Percentiles rank a stretch among this genome's conserved stretches.
phyloP scores from a whole-genome alignment of 2,888 invertebrate genomes.

The Ditylenchus weischeri region DNA sequence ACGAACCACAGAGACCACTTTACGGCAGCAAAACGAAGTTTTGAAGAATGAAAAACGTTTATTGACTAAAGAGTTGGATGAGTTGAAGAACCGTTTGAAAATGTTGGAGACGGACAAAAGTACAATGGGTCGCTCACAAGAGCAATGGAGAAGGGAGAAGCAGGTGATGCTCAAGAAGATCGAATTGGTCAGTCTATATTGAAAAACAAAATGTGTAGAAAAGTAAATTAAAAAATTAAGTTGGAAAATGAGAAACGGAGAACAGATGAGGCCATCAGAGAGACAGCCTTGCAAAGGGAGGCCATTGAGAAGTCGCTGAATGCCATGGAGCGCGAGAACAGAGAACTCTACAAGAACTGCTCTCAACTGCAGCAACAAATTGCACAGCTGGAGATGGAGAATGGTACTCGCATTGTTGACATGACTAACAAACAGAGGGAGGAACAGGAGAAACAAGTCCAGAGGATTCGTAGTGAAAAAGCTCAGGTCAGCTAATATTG shows the following conservation, averaged over 20 bases:
- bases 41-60: conserved; percentile 52
- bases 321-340: conserved; percentile 57
- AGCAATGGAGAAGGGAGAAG: conserved; percentile 56
- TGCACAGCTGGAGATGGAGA: conserved; percentile 58
- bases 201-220: not conserved
- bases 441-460: conserved; percentile 55
- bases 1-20: conserved; percentile 49
- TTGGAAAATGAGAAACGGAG: conserved; percentile 55
- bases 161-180: conserved; percentile 53
- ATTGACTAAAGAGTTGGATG: conserved; percentile 50
- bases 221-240: conserved; percentile 34
- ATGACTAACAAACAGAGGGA: conserved; percentile 57
- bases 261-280: conserved; percentile 56
- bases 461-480: conserved; percentile 54
- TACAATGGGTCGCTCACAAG: conserved; percentile 41
- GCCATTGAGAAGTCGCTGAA: conserved; percentile 58
- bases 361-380: conserved; percentile 58
- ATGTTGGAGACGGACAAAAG: conserved; percentile 49
- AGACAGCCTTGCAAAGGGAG: conserved; percentile 56
- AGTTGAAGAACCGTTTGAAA: conserved; percentile 45
- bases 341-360: conserved; percentile 58
- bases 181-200: conserved; percentile 41
- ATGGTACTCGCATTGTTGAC: conserved; percentile 56
- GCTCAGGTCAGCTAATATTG: conserved; percentile 36
- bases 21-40: conserved; percentile 51